Conservation (phyloP, 2,888 invertebrate genomes). For the Drosophila nigricruria region DNA sequence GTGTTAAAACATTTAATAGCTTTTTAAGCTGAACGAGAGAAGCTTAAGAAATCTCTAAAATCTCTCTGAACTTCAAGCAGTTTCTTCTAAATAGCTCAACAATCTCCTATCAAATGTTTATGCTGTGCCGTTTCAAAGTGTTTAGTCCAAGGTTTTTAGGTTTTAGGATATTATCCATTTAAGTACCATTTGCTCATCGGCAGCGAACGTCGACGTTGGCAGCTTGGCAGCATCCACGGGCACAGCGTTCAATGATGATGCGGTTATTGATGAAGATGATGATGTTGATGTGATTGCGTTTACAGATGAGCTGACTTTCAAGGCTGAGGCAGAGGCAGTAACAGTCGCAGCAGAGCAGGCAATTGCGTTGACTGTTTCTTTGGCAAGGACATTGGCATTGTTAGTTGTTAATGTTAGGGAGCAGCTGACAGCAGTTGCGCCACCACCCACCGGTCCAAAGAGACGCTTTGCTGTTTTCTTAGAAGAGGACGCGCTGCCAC, state of each 20-base stretch:
- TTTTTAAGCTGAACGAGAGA: neutral
- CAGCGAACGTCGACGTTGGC: constrained; percentile 27
- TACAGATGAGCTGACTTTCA: constrained; percentile 32
- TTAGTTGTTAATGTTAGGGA: constrained; percentile 45
- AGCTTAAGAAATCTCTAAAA: neutral
- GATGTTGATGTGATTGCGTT: constrained; percentile 34
- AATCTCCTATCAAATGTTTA: constrained; percentile 14
- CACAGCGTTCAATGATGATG: constrained; percentile 36
- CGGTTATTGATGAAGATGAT: constrained; percentile 32
- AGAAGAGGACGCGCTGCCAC: constrained; percentile 42
- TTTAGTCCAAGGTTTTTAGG: constrained; percentile 7
- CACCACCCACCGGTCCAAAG: constrained; percentile 52
- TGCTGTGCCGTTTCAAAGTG: constrained; percentile 61
- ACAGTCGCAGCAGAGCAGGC: constrained; percentile 56
- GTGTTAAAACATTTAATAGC: neutral
- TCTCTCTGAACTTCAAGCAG: neutral
- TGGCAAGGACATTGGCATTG: constrained; percentile 18
- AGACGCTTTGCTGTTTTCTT: constrained; percentile 70
- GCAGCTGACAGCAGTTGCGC: constrained; percentile 5
- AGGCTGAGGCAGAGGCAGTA: constrained; percentile 19
- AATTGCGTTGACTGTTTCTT: constrained; percentile 45
- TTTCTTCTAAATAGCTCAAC: neutral
- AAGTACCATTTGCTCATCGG: constrained; percentile 69
- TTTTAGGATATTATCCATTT: constrained; percentile 28
- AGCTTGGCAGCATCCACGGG: constrained; percentile 41